Evolutionary conservation across 37 sponge, comb jelly and placozoan species (phyloP), one percentile per base, ranked within the genome.

Genomic region (Chondrosia reniformis): DNA sequence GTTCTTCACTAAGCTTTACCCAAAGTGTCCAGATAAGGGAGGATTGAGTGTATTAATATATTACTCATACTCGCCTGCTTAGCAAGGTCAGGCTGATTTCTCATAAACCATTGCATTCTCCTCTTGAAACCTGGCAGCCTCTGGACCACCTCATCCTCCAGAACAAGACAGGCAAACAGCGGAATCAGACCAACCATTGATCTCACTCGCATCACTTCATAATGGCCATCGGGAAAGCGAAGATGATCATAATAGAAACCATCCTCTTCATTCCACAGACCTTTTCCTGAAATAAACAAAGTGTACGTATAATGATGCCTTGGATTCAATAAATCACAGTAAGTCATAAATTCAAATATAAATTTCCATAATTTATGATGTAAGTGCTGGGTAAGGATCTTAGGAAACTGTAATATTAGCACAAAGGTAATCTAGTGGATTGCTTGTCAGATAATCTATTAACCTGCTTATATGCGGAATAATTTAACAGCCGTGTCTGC

Each of bases 241-340:
- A 96, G 84, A 76, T 83, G 86, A 55, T 96, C 97, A 71, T 96
- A 96, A 77, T 96, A 96, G 82, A 96, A 96, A 19, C 97, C 97
- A 75, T 96, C 97, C 39, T 85, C 80, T 10, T 93, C 91, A 67
- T 96, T 69, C 95, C 95, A 95, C 32, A 95, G 84, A 4, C 95
- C 95, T 46, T 85, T 65, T 25, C 81, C 85, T 69, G 72, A 25
- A 59, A 13, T n/a, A n/a, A n/a, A n/a, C n/a, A n/a, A n/a, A n/a
- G n/a, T n/a, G n/a, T n/a, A n/a, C n/a, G n/a, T n/a, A n/a, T n/a
- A n/a, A n/a, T n/a, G n/a, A n/a, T n/a, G 54, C 10, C 10, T 19
- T 49, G 52, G 10, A 15, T 49, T 49, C 15, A 15, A 10, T 10
- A 49, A 10, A 49, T 49, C 15, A 49, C 52, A 19, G 52, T 49